Conservation (phyloP, 2,797 vertebrate species). For the Caiman crocodilus region DNA sequence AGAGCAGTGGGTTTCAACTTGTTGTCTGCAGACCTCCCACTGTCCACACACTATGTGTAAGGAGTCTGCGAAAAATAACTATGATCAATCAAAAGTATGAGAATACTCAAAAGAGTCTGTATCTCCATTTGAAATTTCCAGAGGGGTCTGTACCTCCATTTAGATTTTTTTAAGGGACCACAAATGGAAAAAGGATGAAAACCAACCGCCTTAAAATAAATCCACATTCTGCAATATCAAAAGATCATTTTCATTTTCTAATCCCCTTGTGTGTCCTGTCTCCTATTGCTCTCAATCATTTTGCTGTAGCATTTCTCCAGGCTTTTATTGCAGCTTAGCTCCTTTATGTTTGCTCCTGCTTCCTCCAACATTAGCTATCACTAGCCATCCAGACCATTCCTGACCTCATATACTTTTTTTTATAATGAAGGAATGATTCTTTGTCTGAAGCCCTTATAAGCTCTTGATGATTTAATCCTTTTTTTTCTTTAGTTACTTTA, state of each 20-base stretch:
- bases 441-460: conserved; percentile 12
- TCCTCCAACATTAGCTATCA: background rate
- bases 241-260: accelerated
- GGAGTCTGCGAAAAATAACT: too few relatives aligned
- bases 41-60: background rate
- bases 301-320: background rate
- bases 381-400: background rate
- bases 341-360: background rate
- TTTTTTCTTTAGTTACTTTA: background rate
- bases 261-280: background rate
- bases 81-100: too few relatives aligned
- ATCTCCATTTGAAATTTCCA: too few relatives aligned
- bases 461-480: conserved; percentile 5
- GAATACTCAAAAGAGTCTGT: too few relatives aligned
- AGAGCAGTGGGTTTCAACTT: too few relatives aligned
- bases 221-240: accelerated
- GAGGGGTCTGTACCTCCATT: too few relatives aligned
- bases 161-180: too few relatives aligned
- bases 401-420: background rate
- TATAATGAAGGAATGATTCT: background rate
- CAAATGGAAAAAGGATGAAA: too few relatives aligned
- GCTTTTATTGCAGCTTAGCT: background rate
- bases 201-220: too few relatives aligned
- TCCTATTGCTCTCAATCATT: background rate
- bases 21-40: background rate